Conservation (phyloP, 2,888 invertebrate genomes). For the Therioaphis trifolii region DNA sequence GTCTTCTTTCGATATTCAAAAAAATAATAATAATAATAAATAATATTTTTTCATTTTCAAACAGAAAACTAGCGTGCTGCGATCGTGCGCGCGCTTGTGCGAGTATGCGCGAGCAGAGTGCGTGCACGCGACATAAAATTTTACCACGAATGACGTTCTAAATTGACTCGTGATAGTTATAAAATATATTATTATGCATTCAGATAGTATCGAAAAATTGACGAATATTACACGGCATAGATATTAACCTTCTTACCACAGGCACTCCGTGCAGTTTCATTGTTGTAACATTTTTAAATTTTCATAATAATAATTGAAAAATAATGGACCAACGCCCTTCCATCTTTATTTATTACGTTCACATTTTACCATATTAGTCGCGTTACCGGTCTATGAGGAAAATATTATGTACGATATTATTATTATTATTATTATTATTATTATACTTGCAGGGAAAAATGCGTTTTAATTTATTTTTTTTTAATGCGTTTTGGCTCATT, state of each 20-base stretch:
- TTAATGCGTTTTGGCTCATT: constrained; percentile 43
- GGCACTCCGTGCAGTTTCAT: not conserved
- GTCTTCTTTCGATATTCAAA: no score
- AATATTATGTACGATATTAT: not conserved
- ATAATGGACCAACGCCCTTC: not conserved
- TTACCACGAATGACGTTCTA: no score
- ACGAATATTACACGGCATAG: not conserved
- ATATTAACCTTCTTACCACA: not conserved
- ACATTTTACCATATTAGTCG: not conserved
- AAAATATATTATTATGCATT: not conserved
- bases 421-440: no score
- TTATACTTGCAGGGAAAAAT: not conserved
- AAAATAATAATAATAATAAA: no score
- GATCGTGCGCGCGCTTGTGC: no score
- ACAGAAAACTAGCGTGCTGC: no score
- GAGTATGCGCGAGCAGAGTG: no score
- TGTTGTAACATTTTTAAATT: not conserved
- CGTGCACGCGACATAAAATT: no score
- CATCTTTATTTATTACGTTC: not conserved
- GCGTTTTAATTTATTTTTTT: constrained; percentile 47
- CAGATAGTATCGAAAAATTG: not conserved
- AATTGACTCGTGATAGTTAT: not conserved
- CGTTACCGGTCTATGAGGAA: not conserved
- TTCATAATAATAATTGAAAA: constrained; percentile 25
- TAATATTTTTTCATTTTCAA: no score